Base-by-base conservation (phyloP, 2,113 vertebrate genomes). In the Lutjanus erythropterus region DNA sequence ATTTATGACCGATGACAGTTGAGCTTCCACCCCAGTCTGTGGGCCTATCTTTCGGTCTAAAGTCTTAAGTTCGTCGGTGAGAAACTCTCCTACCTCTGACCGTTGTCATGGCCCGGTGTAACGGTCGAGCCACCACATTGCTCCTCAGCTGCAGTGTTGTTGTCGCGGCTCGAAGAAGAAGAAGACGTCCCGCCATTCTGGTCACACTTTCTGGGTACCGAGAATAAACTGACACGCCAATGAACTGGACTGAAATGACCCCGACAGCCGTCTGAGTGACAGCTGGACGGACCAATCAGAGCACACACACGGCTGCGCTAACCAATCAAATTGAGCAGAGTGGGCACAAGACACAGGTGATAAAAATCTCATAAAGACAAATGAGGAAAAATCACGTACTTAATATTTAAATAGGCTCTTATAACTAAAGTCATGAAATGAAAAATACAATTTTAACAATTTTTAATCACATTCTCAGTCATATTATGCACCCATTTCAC, bases 171-270 rank as follows among this genome's bases (percentile, higher is more conserved):
- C 93, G 89, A 29, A 93, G 88, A 2, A 95, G 84, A 3, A 95
- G 83, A 29, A 93, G 7, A 65, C 86, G 88, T 55, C 83, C 88
- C 27, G 94, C 93, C 95, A 95, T 93, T 2, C 9, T 58, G 9
- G 8, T n/a, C 49, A 46, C 50, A 47, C 73, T 58, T 33, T 33
- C 50, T n/a, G 52, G 31, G 19, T 58, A 53, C 39, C 2, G 35
- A 69, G 9, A 44, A 16, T 29, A 62, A 85, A 69, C 75, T 47
- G 77, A 69, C 11, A 31, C 49, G 33, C 19, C 5, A 12, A 2
- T 8, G 33, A 5, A 10, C 0, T 62, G 85, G 70, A 75, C 84
- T 78, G 39, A 83, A 44, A 71, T 78, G 76, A 91, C 65, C 81
- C 69, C 33, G 18, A 6, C 31, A 3, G 7, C 10, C 2, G 6